A percentile compares a stretch with the other conserved stretches of the same genome.
phyloP scores from a whole-genome alignment of 2,113 vertebrate species.

The Amblyopsis rosae region DNA sequence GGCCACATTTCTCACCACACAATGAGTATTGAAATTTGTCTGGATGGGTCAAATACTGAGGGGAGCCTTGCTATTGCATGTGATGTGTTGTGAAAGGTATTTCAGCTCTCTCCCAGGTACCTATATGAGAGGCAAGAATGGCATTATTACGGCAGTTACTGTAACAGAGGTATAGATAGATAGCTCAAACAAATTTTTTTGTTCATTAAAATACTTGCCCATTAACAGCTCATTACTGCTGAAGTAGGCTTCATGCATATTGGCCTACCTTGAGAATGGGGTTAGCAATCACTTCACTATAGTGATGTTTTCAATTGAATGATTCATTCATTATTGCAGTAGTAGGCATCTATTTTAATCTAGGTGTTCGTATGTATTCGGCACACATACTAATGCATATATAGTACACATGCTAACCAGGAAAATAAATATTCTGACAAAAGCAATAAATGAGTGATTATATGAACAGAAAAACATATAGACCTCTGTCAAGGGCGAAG shows the following conservation, averaged over 20 bases:
- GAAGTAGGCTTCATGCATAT: not conserved
- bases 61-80: conserved; percentile 43
- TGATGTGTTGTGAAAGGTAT: conserved; percentile 53
- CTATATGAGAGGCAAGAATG: conserved; percentile 23
- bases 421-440: too few relatives aligned
- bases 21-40: conserved; percentile 48
- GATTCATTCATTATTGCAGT: not conserved
- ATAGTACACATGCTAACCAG: not conserved
- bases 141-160: conserved; percentile 35
- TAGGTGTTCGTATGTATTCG: too few relatives aligned
- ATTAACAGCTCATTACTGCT: conserved; percentile 16
- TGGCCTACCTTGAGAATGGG: not conserved
- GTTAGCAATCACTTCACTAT: not conserved
- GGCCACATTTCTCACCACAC: conserved; percentile 29
- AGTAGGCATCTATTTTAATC: not conserved
- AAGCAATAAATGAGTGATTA: too few relatives aligned
- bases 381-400: not conserved
- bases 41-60: conserved; percentile 45
- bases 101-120: conserved; percentile 44
- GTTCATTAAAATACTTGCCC: not conserved
- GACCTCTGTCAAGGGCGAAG: too few relatives aligned
- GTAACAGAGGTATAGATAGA: conserved; percentile 27
- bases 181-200: conserved; percentile 6
- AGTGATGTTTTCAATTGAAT: not conserved
- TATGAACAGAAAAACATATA: too few relatives aligned